These are phyloP conservation scores for Cheilinus undulatus DNA, from an alignment of 2,113 vertebrate genomes.

Conservation along the genomic window DNA sequence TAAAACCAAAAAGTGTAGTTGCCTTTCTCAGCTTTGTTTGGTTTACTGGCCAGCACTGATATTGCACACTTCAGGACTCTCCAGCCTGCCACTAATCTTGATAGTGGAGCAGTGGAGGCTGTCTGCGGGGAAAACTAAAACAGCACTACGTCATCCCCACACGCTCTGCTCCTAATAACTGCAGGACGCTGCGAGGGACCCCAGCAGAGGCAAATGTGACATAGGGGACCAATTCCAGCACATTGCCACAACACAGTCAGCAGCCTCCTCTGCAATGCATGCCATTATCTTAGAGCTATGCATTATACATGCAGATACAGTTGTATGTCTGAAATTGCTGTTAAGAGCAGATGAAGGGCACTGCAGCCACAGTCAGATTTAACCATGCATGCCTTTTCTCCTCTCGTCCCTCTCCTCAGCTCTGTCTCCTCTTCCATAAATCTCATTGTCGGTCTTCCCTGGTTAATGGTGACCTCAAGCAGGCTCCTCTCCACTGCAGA, in stretches of 20 bases:
- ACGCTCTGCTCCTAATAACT: constrained; percentile 66
- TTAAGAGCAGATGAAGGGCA: constrained; percentile 73
- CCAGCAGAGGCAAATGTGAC: constrained; percentile 69
- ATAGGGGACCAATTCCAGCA: constrained; percentile 72
- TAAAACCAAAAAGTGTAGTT: constrained; percentile 46
- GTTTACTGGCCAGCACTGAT: constrained; percentile 68
- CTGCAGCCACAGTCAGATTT: constrained; percentile 58
- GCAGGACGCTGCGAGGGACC: constrained; percentile 59
- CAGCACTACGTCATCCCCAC: constrained; percentile 63
- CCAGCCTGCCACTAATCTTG: constrained; percentile 66
- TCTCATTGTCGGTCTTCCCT: constrained; percentile 66
- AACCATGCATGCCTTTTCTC: constrained; percentile 63
- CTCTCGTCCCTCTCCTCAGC: constrained; percentile 47
- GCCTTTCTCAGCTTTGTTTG: constrained; percentile 60
- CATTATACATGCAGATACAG: constrained; percentile 79
- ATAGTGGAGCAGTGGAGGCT: constrained; percentile 38
- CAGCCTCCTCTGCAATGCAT: constrained; percentile 57
- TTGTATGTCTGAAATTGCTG: constrained; percentile 68
- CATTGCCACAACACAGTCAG: constrained; percentile 72
- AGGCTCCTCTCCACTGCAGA: constrained; percentile 56
- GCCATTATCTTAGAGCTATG: constrained; percentile 72
- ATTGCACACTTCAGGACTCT: constrained; percentile 67
- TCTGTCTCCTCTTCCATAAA: constrained; percentile 67
- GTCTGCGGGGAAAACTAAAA: constrained; percentile 70
- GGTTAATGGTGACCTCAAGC: constrained; percentile 76